Base-by-base conservation (phyloP, 2,888 invertebrate genomes). In the Sussaba pulchella region DNA sequence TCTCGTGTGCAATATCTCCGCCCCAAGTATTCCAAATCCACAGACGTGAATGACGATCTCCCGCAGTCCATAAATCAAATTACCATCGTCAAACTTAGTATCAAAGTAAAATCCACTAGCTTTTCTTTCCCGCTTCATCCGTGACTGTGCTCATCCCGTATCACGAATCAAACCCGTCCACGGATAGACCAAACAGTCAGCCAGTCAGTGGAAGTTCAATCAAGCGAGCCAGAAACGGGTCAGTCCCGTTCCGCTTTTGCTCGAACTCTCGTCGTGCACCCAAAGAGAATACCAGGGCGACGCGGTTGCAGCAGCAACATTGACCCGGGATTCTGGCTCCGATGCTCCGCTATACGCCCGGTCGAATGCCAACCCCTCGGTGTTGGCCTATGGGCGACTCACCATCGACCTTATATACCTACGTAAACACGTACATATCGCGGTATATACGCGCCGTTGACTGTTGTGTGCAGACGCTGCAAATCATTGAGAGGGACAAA, bases 381-480 rank as follows among this genome's bases (percentile, higher is more conserved):
- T 31, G 72, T 73, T 72, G 75, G 64, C 71, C 77, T 66, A 54
- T 26, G 59, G 61, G 69, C 43, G 54, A 75, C 73, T 69, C n/a
- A n/a, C 6, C 41, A 17, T 70, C 50, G 66, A 71, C 64, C 45
- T 24, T 39, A 57, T 57, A 59, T 54, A 50, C 52, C 14, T 70
- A 69, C 47, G 36, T 61, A 59, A 39, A 26, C 39, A 31, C 64
- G 47, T 69, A 52, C 36, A 24, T 64, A 45, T 43, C 39, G 41
- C 45, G 8, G 24, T 39, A 26, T 57, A 31, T 6, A 31, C 4
- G 41, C 50, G 82, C 79, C 4, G n/a, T 31, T 78, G 84, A 88
- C 87, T 91, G 89, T 87, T 90, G 86, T 79, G 88, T 88, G 89
- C 91, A 91, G 90, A 91, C 89, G 90, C 89, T 88, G 90, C 90